These are phyloP conservation scores for Cavia aperea DNA, from an alignment of 2,113 vertebrate species.

Conservation along the genomic window DNA sequence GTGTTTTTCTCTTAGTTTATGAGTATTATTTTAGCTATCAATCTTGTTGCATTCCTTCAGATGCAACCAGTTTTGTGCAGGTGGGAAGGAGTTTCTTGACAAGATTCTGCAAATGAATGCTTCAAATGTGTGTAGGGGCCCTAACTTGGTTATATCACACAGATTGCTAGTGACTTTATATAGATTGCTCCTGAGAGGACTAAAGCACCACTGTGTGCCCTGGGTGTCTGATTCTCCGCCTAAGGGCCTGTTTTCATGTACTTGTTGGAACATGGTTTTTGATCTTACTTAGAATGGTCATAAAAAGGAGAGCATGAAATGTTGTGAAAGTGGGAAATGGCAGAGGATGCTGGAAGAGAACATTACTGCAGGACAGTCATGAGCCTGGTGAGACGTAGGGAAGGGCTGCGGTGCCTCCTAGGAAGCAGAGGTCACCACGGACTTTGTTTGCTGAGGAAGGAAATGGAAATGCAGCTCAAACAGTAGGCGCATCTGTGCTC, in stretches of 20 bases:
- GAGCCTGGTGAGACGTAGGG: neutral
- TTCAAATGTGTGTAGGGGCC: neutral
- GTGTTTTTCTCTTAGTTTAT: constrained; percentile 34
- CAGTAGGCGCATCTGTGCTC: constrained; percentile 6
- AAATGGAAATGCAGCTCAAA: constrained; percentile 49
- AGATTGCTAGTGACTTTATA: neutral
- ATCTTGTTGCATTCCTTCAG: neutral
- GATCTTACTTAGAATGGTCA: neutral
- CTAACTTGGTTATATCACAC: neutral
- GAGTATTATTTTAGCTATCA: constrained; percentile 13
- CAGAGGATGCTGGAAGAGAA: constrained; percentile 20
- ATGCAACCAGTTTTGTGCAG: neutral
- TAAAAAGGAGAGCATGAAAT: constrained; percentile 7
- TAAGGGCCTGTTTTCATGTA: neutral
- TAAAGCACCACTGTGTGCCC: neutral
- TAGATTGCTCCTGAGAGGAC: neutral
- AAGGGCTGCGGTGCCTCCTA: neutral
- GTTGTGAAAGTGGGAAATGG: neutral
- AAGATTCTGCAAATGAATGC: neutral
- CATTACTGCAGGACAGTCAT: neutral
- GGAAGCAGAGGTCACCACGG: constrained; percentile 46
- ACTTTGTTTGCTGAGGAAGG: constrained; percentile 26
- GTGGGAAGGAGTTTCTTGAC: neutral
- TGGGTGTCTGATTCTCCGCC: neutral
- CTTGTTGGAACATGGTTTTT: neutral